Percentiles rank a stretch among this genome's conserved stretches.
Evolutionary conservation across 2,888 invertebrate species (phyloP).

Genomic region (Osmoderma eremita): DNA sequence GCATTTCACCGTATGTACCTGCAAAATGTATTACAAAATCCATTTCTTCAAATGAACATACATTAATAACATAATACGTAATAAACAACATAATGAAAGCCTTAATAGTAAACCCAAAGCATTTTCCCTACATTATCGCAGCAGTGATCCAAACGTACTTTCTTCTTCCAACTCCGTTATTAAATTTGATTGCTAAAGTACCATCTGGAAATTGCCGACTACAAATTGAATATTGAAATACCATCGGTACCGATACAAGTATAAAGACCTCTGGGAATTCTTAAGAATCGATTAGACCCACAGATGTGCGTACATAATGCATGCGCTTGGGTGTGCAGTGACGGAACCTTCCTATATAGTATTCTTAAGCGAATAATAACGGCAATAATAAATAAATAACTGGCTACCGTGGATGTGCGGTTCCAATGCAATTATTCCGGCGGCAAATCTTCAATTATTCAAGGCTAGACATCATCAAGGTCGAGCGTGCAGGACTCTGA

Average conservation of each 20-base stretch:
- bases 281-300: too few relatives aligned
- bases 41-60: too few relatives aligned
- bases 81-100: too few relatives aligned
- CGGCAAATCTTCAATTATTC: conserved; percentile 29
- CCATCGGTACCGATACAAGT: too few relatives aligned
- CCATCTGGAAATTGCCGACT: not conserved
- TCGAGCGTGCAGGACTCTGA: not conserved
- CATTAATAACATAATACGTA: too few relatives aligned
- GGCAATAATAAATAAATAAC: conserved; percentile 19
- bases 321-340: not conserved
- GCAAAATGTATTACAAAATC: too few relatives aligned
- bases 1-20: too few relatives aligned
- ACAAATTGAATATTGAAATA: not conserved
- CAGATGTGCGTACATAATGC: too few relatives aligned
- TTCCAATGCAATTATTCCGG: conserved; percentile 12
- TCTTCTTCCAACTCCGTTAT: not conserved
- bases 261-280: too few relatives aligned
- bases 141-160: not conserved
- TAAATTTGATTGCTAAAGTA: not conserved
- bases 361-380: conserved; percentile 5
- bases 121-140: too few relatives aligned
- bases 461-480: conserved; percentile 27
- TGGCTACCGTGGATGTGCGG: conserved; percentile 17
- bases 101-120: too few relatives aligned
- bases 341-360: not conserved